Evolutionary conservation across 2,797 vertebrate genomes (phyloP), one percentile per base, ranked within the genome.

Genomic region (Pterois miles): DNA sequence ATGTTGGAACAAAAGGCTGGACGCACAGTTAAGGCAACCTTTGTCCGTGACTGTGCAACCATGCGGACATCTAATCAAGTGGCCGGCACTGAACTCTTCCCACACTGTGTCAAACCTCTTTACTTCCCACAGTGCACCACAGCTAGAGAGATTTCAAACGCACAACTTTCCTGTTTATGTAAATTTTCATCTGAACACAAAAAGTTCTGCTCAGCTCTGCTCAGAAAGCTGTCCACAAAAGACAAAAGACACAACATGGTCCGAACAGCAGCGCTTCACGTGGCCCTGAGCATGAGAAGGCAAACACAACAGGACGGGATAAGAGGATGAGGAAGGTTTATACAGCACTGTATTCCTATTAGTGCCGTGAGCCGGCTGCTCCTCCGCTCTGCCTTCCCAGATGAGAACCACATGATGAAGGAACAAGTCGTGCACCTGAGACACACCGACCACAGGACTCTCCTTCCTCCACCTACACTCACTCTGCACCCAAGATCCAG

Each of bases 31-130:
- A 88, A 92, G 89, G 91, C 89, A 89, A 92, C 92, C 91, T 94
- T 96, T 96, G 95, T 96, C 91, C 64, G 69, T 90, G 93, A 94
- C 95, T 91, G 90, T 88, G 94, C 94, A 94, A 93, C 91, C 95
- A 91, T 94, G 94, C 91, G 81, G 84, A 88, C 90, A 86, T 88
- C 89, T 88, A 93, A 93, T 93, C 92, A 92, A 90, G 85, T 82
- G 70, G 74, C 85, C 85, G 22, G 80, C 34, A 34, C 78, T 70
- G 68, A 84, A 88, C 74, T 50, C 85, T 88, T 91, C 90, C 91
- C 86, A 92, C 87, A 89, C 78, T 71, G 79, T 70, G 73, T 86
- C 80, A 65, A 82, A 91, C 84, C 86, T 75, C 83, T 88, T 57
- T 70, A 74, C 88, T 78, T 91, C 72, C 87, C 82, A 89, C 90